These are phyloP conservation scores for Aspidiotus destructor DNA, from an alignment of 2,888 invertebrate genomes.

Conservation along the genomic window DNA sequence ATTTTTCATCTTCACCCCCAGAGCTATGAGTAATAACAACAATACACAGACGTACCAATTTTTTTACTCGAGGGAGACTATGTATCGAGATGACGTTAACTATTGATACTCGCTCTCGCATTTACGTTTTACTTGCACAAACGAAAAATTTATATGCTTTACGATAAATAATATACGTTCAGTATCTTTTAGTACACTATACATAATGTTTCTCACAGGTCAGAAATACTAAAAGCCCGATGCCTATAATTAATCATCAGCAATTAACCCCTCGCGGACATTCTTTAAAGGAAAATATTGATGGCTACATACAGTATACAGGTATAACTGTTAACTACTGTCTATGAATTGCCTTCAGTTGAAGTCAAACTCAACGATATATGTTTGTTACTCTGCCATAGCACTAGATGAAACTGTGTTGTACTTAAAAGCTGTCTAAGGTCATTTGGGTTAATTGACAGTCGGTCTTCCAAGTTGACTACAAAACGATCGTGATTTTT, in stretches of 20 bases:
- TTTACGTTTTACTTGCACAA: too few species aligned
- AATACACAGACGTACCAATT: too few species aligned
- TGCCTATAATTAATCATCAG: not conserved
- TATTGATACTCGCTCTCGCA: too few species aligned
- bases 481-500: conserved; percentile 2
- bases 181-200: too few species aligned
- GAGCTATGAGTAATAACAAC: too few species aligned
- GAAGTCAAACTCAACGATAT: not conserved
- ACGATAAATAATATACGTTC: too few species aligned
- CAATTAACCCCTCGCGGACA: not conserved
- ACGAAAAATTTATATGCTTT: too few species aligned
- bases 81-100: too few species aligned
- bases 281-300: conserved; percentile 2
- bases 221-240: not conserved
- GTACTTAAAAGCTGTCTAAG: not conserved
- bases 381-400: too few species aligned
- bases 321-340: conserved; percentile 2
- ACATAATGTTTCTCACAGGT: too few species aligned
- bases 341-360: not conserved
- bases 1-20: too few species aligned
- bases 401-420: not conserved
- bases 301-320: not conserved
- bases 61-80: too few species aligned
- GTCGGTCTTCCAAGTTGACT: conserved; percentile 1
- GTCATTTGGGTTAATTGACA: conserved; percentile 4